Evolutionary conservation across 2,888 invertebrate genomes (phyloP).

Genomic region (Dasysyrphus tricinctus): DNA sequence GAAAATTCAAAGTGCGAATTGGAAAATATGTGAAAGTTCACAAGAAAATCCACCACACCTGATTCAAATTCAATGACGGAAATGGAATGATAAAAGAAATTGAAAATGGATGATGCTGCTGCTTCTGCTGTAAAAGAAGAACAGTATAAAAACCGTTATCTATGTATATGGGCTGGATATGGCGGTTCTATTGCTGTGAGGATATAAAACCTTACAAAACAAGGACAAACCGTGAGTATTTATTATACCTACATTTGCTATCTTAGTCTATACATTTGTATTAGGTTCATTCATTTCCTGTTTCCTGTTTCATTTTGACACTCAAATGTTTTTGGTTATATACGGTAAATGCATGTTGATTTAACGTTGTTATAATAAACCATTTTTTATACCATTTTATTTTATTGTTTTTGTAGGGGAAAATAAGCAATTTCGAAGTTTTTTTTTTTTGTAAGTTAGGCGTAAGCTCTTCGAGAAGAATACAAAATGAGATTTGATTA

Average conservation of each 20-base stretch:
- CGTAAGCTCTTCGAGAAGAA: no score
- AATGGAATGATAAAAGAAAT: slow-evolving; percentile 7
- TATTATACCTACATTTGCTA: not conserved
- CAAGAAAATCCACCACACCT: slow-evolving; percentile 14
- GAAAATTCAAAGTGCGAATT: slow-evolving; percentile 1
- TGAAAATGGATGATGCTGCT: slow-evolving; percentile 12
- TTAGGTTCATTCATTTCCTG: not conserved
- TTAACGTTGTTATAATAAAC: not conserved
- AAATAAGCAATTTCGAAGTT: no score
- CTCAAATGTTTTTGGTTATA: not conserved
- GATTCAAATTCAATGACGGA: slow-evolving; percentile 26
- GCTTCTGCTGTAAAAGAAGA: not conserved
- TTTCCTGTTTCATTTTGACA: not conserved
- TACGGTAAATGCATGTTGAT: not conserved
- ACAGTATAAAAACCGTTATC: not conserved
- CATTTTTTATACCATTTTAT: not conserved
- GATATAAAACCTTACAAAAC: not conserved
- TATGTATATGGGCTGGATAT: not conserved
- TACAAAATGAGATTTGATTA: not conserved
- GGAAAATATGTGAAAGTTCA: slow-evolving; percentile 2
- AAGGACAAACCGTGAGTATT: not conserved
- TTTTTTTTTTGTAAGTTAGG: not conserved
- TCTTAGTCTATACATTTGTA: not conserved
- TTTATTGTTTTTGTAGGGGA: not conserved
- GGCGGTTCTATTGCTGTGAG: not conserved